Base-by-base conservation (phyloP, 1,140 invertebrate species). In the Drosophila parvula region DNA sequence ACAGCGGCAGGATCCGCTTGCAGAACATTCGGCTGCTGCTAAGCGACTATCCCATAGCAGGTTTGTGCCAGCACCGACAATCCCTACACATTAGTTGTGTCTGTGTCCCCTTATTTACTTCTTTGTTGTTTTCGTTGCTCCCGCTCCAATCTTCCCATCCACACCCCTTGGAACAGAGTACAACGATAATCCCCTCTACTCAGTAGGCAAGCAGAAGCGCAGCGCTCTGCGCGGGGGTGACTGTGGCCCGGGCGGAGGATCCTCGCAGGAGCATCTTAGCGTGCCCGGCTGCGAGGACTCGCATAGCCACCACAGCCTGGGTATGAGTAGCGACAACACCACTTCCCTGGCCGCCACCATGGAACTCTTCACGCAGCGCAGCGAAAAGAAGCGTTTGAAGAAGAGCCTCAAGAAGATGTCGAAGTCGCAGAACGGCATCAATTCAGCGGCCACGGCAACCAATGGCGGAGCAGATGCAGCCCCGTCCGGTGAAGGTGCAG, bases 21-120 rank as follows among this genome's bases (percentile, higher is more conserved):
- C 96, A 97, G 74, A 97, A 98, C 90, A 98, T 99, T 55, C 93
- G 98, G 47, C 94, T 98, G 43, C 92, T 99, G 30, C 96, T 97
- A n/a, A 95, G 95, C n/a, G 95, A 97, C 88, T 98, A 98, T 93
- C 97, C 97, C 50, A 94, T 96, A 81, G 95, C 96, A 80, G 96
- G 95, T 96, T 82, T 91, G 44, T 70, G 16, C 47, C 18, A n/a
- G 32, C 4, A 36, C 30, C 41, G 22, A 22, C 22, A 22, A 22
- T 22, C 22, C 22, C 22, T 22, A 22, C 22, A 22, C 22, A 61
- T 62, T 61, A 58, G 22, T 62, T 27, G 56, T 53, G 56, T 61
- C 60, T 30, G 51, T 57, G 48, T 18, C 50, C 57, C 78, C 68
- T 82, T 82, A 89, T 88, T 88, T 88, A 88, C 57, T 60, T 45